phyloP scores from a whole-genome alignment of 2,113 vertebrate genomes.

The Arizona elegans region DNA sequence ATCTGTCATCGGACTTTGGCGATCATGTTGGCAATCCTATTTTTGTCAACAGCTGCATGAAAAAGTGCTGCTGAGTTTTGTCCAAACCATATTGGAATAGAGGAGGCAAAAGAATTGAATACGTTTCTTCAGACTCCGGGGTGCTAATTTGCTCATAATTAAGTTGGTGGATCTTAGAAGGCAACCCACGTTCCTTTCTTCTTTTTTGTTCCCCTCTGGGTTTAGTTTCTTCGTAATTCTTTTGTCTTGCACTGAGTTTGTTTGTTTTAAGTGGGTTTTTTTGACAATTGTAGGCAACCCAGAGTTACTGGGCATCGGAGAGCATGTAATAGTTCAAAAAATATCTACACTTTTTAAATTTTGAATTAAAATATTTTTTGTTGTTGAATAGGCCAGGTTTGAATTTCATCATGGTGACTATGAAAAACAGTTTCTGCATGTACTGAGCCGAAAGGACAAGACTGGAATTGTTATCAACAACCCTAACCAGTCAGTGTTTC shows the following conservation, averaged over 20 bases:
- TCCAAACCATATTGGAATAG: not conserved
- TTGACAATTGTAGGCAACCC: not conserved
- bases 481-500: slow-evolving; percentile 95
- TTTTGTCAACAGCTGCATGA: too few species aligned
- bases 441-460: slow-evolving; percentile 97
- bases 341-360: not conserved
- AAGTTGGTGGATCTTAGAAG: not conserved
- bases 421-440: slow-evolving; percentile 98
- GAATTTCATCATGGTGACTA: slow-evolving; percentile 99
- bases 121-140: not conserved
- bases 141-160: not conserved
- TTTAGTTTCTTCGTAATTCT: not conserved
- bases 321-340: not conserved
- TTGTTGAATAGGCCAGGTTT: slow-evolving; percentile 86
- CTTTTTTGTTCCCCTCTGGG: not conserved
- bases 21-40: too few species aligned
- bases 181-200: not conserved
- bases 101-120: not conserved
- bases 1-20: too few species aligned
- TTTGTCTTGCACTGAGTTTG: not conserved
- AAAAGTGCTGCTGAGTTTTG: too few species aligned
- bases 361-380: not conserved
- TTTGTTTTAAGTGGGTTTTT: not conserved
- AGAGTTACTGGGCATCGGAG: not conserved
- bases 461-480: slow-evolving; percentile 93